phyloP scores from a whole-genome alignment of 2,797 vertebrate genomes.

The Oceanodroma leucorhoa region DNA sequence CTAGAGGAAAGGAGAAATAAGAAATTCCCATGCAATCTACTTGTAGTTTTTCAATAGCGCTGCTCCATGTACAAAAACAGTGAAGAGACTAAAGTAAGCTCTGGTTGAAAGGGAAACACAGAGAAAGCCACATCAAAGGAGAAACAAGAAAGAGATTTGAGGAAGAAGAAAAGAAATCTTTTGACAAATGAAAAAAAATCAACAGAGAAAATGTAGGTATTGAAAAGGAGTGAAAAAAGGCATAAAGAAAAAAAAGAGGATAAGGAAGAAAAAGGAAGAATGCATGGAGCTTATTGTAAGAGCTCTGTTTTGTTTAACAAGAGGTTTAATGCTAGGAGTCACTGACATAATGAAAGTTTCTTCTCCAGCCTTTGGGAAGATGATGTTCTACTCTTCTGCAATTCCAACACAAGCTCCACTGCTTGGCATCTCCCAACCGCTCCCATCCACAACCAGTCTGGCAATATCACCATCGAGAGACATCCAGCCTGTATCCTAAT shows the following conservation, averaged over 20 bases:
- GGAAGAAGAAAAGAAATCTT: constrained; percentile 35
- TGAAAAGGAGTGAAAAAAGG: constrained; percentile 31
- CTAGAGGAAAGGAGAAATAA: constrained; percentile 6
- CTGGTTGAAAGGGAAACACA: constrained; percentile 44
- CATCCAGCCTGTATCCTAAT: neutral
- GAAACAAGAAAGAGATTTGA: constrained; percentile 43
- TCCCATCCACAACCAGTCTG: neutral
- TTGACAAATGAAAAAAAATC: constrained; percentile 45
- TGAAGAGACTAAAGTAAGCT: constrained; percentile 45
- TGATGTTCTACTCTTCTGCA: neutral
- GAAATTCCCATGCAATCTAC: constrained; percentile 47
- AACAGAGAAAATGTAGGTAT: constrained; percentile 9
- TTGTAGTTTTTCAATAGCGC: constrained; percentile 44
- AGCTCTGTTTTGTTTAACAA: neutral
- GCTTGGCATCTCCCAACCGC: accelerated
- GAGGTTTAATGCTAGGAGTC: neutral
- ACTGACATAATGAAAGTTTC: neutral
- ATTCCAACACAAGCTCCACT: neutral
- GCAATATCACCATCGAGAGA: accelerated
- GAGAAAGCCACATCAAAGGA: constrained; percentile 54
- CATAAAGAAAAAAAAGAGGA: neutral
- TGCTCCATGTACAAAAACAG: constrained; percentile 35
- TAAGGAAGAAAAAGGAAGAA: constrained; percentile 24
- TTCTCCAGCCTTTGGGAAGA: neutral
- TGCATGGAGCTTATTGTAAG: constrained; percentile 1